Evolutionary conservation across 1,140 invertebrate genomes (phyloP), one percentile per base, ranked within the genome.

Genomic region (Ceratoteleas bidentatus): DNA sequence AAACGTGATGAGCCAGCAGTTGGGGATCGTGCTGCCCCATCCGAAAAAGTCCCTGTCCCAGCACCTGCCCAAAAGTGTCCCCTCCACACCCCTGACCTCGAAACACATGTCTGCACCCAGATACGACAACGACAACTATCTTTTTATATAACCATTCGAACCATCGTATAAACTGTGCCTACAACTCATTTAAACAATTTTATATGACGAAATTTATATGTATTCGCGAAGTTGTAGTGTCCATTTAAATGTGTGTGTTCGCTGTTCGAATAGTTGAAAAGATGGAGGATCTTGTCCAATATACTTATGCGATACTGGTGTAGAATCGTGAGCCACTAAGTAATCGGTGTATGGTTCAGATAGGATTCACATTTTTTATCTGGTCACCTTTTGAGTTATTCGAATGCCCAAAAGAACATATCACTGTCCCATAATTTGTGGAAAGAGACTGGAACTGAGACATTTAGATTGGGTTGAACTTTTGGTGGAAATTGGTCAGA

Each of bases 51-150:
- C 85, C 16, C 64, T 83, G 8, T 65, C 75, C n/a, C 72, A 91
- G 73, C 86, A 88, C 81, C 72, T 90, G 58, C 85, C 91, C 11
- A 89, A 89, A 65, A 91, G 90, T 62, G 85, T 91, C 13, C 88
- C 92, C 8, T 85, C 92, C 6, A 90, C 88, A 15, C 89, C 91
- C 15, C 64, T 90, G 15, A 85, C 90, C 0, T 87, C 89, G 9
- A 93, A 90, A 77, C 90, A 91, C 70, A 73, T 92, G 52, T 84
- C 87, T 33, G 61, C 89, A 32, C 85, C 87, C n/a, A 87, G 88
- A 45, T 93, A 93, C 15, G 92, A 93, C 73, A 93, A 94, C 83
- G 93, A 94, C 85, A 93, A 94, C 87, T 94, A 93, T 86, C 91
- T 94, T 73, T 94, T 93, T 80, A 94, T 94, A 84, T 94, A 61